Conservation (phyloP, 1,140 invertebrate genomes). For the Drosophila nasuta region DNA sequence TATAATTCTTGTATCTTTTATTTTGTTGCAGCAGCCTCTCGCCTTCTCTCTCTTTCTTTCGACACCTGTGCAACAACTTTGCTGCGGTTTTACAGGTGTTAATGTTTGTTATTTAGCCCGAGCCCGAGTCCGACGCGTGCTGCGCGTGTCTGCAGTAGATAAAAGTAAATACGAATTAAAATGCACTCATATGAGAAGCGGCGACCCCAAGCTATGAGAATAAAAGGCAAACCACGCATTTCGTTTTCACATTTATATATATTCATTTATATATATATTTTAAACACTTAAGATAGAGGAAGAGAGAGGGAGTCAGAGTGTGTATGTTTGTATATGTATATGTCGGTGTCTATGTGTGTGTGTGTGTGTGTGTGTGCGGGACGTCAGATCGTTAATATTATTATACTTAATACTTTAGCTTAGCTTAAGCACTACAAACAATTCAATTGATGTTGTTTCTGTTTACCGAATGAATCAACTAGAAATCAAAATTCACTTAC, state of each 20-base stretch:
- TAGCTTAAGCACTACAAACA: constrained; percentile 36
- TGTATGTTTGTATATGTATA: constrained; percentile 16
- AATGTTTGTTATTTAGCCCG: constrained; percentile 64
- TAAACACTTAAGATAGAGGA: constrained; percentile 68
- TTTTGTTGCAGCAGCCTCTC: constrained; percentile 29
- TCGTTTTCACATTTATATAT: constrained; percentile 75
- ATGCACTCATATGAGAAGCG: background rate
- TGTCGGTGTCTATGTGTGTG: constrained; percentile 7
- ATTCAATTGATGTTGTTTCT: constrained; percentile 27
- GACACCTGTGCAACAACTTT: constrained; percentile 58
- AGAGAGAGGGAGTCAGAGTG: constrained; percentile 13
- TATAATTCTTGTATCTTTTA: constrained; percentile 61
- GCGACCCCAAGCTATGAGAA: constrained; percentile 6
- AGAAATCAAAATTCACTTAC: constrained; percentile 16
- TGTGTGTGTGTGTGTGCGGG: constrained; percentile 28
- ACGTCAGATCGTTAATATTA: constrained; percentile 36
- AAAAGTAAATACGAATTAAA: constrained; percentile 46
- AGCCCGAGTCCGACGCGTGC: background rate
- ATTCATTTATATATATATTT: constrained; percentile 36
- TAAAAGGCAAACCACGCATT: constrained; percentile 36
- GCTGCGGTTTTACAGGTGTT: constrained; percentile 74
- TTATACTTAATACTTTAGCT: constrained; percentile 41
- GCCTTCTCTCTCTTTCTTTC: constrained; percentile 9
- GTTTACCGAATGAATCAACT: constrained; percentile 16
- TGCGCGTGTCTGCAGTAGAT: constrained; percentile 70